Conservation (phyloP, 2,888 invertebrate species). For the Sinohyriopsis cumingii region DNA sequence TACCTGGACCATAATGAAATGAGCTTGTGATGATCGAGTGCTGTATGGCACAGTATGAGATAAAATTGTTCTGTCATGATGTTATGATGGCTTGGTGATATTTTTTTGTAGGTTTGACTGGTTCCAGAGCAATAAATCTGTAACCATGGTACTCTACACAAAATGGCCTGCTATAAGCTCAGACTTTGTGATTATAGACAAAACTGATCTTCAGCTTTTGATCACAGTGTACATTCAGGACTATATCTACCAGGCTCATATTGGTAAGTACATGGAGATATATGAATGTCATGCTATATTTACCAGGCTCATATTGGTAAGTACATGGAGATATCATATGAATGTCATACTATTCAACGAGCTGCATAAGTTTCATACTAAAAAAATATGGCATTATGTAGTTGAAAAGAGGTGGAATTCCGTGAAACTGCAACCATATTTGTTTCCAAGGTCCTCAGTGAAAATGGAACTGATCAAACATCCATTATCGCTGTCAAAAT, state of each 20-base stretch:
- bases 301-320: conserved; percentile 60
- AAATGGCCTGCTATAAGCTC: conserved; percentile 61
- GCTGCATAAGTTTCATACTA: no score
- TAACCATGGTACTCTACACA: conserved; percentile 72
- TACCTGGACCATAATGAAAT: no score
- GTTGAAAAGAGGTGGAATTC: no score
- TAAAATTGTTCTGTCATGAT: background rate
- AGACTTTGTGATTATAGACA: conserved; percentile 66
- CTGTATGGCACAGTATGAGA: background rate
- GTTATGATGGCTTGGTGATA: background rate
- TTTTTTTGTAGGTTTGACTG: conserved; percentile 70
- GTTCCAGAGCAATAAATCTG: conserved; percentile 70
- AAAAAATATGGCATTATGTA: no score
- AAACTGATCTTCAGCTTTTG: conserved; percentile 37
- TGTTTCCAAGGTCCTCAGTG: no score
- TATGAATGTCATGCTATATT: conserved; percentile 3
- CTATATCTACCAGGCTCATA: conserved; percentile 53
- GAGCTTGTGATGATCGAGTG: no score
- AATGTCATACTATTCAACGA: no score
- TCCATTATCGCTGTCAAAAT: no score
- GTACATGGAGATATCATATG: background rate
- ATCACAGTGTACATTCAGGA: conserved; percentile 53
- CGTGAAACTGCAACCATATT: no score
- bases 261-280: conserved; percentile 43
- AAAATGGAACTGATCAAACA: no score